Percentiles rank a stretch among this genome's conserved stretches.
phyloP scores from a whole-genome alignment of 2,888 invertebrate genomes.

The Creontiades dilutus region DNA sequence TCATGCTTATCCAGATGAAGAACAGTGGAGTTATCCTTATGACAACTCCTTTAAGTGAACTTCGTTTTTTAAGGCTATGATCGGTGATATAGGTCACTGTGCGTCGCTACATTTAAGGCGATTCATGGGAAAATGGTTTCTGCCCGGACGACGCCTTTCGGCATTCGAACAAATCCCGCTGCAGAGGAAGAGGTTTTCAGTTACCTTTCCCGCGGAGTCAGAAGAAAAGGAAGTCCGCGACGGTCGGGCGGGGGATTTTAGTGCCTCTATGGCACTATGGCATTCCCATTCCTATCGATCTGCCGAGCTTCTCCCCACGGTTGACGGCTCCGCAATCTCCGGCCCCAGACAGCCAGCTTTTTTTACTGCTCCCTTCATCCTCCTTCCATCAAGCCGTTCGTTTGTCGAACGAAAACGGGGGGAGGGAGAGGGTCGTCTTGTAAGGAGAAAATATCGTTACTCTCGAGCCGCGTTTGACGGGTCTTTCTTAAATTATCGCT shows the following conservation, averaged over 20 bases:
- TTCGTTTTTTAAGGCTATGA: no score
- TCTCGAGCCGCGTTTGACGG: not conserved
- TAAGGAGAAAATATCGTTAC: constrained; percentile 25
- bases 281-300: constrained; percentile 33
- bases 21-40: no score
- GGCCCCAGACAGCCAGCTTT: constrained; percentile 43
- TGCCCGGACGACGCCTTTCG: no score
- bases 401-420: not conserved
- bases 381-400: not conserved
- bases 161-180: no score
- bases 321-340: constrained; percentile 53
- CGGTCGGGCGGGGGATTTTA: not conserved
- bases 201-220: not conserved
- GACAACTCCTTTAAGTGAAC: no score
- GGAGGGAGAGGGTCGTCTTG: not conserved
- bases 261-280: not conserved
- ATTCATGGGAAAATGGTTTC: no score
- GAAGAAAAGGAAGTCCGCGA: not conserved
- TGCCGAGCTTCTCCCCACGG: not conserved
- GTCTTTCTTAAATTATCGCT: constrained; percentile 7
- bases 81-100: no score
- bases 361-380: constrained; percentile 41
- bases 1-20: no score
- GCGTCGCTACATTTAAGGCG: no score
- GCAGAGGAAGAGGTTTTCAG: not conserved